Evolutionary conservation across 2,113 vertebrate species (phyloP).

Genomic region (Aix galericulata): DNA sequence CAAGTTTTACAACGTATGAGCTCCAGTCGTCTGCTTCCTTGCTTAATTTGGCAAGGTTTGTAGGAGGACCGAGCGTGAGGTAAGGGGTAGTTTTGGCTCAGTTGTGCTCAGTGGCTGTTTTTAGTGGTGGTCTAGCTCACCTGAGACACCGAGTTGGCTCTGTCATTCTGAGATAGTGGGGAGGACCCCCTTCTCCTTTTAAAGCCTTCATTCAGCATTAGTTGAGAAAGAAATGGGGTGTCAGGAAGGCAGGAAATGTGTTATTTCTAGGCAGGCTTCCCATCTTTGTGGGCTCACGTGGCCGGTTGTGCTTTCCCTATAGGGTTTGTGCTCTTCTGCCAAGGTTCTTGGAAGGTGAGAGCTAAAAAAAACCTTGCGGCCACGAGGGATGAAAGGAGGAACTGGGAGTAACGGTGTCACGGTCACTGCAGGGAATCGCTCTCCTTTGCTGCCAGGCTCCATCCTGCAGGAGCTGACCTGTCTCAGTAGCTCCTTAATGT

Average conservation of each 20-base stretch:
- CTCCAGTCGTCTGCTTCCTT: conserved; percentile 42
- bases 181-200: not conserved
- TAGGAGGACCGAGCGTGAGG: not conserved
- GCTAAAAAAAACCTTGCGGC: not conserved
- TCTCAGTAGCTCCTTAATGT: not conserved
- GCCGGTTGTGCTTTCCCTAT: not conserved
- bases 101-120: not conserved
- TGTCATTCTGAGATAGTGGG: fast-evolving
- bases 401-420: not conserved
- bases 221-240: not conserved
- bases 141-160: not conserved
- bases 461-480: not conserved
- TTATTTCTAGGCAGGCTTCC: not conserved
- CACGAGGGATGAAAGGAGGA: not conserved
- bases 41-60: conserved; percentile 8
- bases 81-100: not conserved
- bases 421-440: not conserved
- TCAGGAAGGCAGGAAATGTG: not conserved
- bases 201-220: not conserved
- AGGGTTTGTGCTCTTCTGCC: not conserved
- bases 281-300: not conserved
- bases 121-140: not conserved
- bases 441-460: not conserved
- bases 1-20: not conserved
- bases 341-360: not conserved